These are phyloP conservation scores for Chaetodon auriga DNA, from an alignment of 2,113 vertebrate genomes.

Conservation along the genomic window DNA sequence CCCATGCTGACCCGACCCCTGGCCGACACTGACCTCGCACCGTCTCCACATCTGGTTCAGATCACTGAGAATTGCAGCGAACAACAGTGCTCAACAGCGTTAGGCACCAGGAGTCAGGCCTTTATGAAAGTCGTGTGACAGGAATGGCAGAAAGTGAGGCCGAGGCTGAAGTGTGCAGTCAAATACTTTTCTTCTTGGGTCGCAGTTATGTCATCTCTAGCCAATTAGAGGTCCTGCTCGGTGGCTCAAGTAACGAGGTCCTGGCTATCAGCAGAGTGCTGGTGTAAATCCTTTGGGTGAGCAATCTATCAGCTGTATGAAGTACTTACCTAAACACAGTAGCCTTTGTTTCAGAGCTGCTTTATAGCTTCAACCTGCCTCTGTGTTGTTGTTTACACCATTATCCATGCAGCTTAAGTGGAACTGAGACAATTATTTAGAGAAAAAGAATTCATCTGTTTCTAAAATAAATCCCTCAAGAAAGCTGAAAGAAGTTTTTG, in stretches of 20 bases:
- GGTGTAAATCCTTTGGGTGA: not conserved
- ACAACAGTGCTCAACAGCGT: constrained; percentile 43
- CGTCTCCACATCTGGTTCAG: constrained; percentile 72
- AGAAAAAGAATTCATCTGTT: not conserved
- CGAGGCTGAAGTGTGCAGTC: not conserved
- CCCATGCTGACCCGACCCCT: constrained; percentile 54
- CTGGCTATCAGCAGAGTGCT: constrained; percentile 2
- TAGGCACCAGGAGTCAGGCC: constrained; percentile 22
- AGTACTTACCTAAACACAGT: not conserved
- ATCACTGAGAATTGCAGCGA: constrained; percentile 57
- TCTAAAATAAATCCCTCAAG: not conserved
- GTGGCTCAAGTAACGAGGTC: constrained; percentile 17
- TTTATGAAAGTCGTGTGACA: constrained; percentile 2
- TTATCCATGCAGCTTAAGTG: not conserved
- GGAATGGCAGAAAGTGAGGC: constrained; percentile 8
- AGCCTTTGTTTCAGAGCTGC: constrained; percentile 7
- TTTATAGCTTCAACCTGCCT: not conserved
- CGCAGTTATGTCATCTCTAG: constrained; percentile 12
- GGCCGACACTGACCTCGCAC: constrained; percentile 38
- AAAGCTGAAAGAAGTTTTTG: constrained; percentile 14
- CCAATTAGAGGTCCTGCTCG: constrained; percentile 1
- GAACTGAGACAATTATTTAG: not conserved
- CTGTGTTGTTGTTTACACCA: not conserved
- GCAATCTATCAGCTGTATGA: not conserved
- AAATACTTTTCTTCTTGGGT: not conserved